Percentiles rank a stretch among this genome's conserved stretches.
Evolutionary conservation across 2,797 vertebrate genomes (phyloP).

Genomic region (Sorex maritimensis): DNA sequence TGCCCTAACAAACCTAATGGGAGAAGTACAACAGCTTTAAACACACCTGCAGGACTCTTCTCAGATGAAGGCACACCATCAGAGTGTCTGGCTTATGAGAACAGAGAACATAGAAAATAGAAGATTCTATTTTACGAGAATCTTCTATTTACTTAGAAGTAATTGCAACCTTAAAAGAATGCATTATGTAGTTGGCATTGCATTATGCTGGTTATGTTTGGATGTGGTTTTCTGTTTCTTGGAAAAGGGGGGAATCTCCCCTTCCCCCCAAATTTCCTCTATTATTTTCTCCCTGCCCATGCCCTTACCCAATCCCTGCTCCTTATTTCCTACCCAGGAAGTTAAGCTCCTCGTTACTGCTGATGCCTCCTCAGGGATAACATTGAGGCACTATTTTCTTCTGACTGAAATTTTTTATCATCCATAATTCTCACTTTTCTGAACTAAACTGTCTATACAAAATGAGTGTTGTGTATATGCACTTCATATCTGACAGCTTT

Average conservation of each 20-base stretch:
- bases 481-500: background rate
- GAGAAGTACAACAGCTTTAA: conserved; percentile 35
- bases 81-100: no score
- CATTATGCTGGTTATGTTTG: conserved; percentile 15
- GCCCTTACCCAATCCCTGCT: background rate
- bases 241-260: background rate
- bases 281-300: background rate
- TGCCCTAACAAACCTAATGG: background rate
- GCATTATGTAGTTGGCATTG: background rate
- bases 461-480: background rate
- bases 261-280: background rate
- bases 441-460: background rate
- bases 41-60: conserved; percentile 42
- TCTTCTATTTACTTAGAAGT: conserved; percentile 61
- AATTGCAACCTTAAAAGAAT: conserved; percentile 32
- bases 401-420: background rate
- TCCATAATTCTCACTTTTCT: background rate
- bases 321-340: conserved; percentile 5
- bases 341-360: background rate
- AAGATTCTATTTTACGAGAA: conserved; percentile 29
- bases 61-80: background rate
- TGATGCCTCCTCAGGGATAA: background rate
- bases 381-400: background rate
- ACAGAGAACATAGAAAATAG: no score
- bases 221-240: conserved; percentile 39